phyloP scores from a whole-genome alignment of 2,113 vertebrate genomes.

The Holacanthus passer region DNA sequence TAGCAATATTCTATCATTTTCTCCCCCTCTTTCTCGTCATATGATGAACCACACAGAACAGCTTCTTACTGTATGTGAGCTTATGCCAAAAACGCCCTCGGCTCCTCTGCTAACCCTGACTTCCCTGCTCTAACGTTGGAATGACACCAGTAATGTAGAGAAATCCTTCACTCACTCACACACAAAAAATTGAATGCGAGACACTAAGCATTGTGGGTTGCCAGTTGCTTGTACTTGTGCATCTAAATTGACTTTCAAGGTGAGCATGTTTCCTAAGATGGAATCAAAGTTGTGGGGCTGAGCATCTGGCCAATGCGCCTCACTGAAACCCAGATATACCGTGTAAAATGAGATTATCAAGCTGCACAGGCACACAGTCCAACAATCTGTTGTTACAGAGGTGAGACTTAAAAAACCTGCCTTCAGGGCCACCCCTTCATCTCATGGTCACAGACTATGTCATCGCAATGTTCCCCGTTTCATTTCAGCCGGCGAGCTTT shows the following conservation, averaged over 20 bases:
- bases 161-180: constrained; percentile 17
- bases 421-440: rapidly evolving
- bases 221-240: background rate
- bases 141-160: constrained; percentile 1
- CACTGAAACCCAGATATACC: background rate
- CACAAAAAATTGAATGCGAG: background rate
- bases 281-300: background rate
- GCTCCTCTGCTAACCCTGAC: background rate
- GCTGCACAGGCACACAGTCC: background rate
- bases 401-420: background rate
- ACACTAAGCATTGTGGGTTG: background rate
- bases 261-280: background rate
- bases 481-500: background rate
- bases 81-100: constrained; percentile 9
- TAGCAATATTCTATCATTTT: constrained; percentile 44
- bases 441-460: background rate
- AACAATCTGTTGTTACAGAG: background rate
- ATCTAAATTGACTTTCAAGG: background rate
- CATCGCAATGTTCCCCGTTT: background rate
- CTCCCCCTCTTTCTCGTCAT: constrained; percentile 19
- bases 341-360: background rate
- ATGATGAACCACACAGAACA: background rate
- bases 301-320: constrained; percentile 1
- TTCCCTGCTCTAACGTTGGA: background rate
- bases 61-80: constrained; percentile 5